Percentiles rank a stretch among this genome's conserved stretches.
Conservation (phyloP, 2,888 invertebrate species). For the Metopia argyrocephala region DNA sequence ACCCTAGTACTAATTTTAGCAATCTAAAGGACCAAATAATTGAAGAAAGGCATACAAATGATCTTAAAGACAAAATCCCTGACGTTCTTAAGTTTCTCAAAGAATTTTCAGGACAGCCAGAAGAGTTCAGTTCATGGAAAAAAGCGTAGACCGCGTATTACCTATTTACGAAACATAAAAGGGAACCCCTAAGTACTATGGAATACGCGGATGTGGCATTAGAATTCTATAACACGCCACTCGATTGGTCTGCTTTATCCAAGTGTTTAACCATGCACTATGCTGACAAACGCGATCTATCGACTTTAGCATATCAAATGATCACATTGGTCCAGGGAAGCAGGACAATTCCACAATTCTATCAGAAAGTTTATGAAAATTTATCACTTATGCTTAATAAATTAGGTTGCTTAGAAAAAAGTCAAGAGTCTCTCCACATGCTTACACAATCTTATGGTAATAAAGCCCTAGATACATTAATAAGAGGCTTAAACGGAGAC, state of each 20-base stretch:
- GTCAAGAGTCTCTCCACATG: constrained; percentile 45
- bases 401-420: constrained; percentile 59
- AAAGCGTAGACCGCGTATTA: constrained; percentile 34
- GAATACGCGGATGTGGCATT: constrained; percentile 32
- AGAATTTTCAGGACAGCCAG: constrained; percentile 19
- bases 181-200: constrained; percentile 38
- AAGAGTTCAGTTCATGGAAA: constrained; percentile 44
- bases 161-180: constrained; percentile 27
- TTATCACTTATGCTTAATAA: constrained; percentile 66
- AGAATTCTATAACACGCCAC: constrained; percentile 42
- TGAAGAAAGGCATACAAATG: not conserved
- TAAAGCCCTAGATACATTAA: constrained; percentile 65
- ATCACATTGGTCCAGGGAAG: constrained; percentile 49
- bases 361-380: constrained; percentile 63
- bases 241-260: constrained; percentile 24
- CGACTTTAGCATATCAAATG: constrained; percentile 50
- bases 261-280: constrained; percentile 38
- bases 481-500: constrained; percentile 64
- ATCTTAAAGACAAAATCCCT: not conserved
- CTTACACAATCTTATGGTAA: constrained; percentile 58
- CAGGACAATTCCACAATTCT: constrained; percentile 60
- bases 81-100: not conserved
- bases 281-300: constrained; percentile 39
- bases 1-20: too few species aligned
- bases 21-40: not conserved